These are phyloP conservation scores for Mirza zaza DNA, from an alignment of 2,113 vertebrate species.

Conservation along the genomic window DNA sequence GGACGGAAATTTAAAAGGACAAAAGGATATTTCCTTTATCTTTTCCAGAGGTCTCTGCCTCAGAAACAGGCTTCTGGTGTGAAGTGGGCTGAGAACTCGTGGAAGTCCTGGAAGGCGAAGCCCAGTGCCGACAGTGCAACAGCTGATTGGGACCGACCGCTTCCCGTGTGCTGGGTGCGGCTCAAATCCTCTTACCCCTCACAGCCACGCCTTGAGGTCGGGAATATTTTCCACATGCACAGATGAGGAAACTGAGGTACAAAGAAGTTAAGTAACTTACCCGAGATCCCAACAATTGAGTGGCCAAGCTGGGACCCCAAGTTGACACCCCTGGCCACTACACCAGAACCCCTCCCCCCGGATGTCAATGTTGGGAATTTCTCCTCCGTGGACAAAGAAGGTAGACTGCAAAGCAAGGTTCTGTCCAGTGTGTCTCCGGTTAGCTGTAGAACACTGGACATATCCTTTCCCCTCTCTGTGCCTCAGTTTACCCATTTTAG, in stretches of 20 bases:
- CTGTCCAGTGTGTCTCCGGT: neutral
- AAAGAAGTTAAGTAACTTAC: neutral
- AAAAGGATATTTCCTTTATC: neutral
- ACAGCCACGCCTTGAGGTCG: neutral
- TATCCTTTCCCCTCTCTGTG: neutral
- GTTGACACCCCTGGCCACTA: neutral
- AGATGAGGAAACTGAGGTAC: neutral
- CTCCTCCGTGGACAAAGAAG: neutral
- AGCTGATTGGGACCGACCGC: neutral
- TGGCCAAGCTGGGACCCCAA: neutral
- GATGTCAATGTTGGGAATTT: neutral
- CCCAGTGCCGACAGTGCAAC: fast-evolving
- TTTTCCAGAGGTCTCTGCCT: neutral
- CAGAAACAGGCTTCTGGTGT: neutral
- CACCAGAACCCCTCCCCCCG: fast-evolving
- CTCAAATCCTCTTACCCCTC: neutral
- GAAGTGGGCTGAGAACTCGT: neutral
- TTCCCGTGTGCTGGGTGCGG: fast-evolving
- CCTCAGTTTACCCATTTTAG: neutral
- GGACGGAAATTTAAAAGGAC: neutral
- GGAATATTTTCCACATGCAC: neutral
- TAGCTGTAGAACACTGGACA: neutral
- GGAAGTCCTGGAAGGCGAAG: neutral
- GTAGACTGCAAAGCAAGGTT: neutral
- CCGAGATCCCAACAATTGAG: neutral